These are phyloP conservation scores for Amiota mariae DNA, from an alignment of 2,888 invertebrate genomes.

Conservation along the genomic window DNA sequence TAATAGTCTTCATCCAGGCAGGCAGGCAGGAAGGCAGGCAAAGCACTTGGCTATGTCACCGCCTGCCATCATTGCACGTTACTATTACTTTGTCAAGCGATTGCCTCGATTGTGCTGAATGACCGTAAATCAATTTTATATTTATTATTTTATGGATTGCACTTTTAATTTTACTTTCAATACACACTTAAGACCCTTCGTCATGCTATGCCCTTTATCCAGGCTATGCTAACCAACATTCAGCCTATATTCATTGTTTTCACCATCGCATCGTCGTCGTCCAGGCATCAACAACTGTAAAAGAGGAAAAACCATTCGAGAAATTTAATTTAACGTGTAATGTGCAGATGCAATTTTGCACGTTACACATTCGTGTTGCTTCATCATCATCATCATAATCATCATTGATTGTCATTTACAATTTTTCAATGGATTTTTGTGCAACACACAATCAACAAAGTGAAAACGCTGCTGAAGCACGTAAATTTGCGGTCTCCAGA, in stretches of 20 bases:
- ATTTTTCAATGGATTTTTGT: neutral
- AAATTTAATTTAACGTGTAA: conserved; percentile 62
- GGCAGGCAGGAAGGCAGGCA: neutral
- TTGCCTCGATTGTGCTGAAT: conserved; percentile 37
- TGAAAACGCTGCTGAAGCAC: conserved; percentile 54
- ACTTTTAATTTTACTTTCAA: conserved; percentile 46
- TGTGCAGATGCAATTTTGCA: conserved; percentile 35
- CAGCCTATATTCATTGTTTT: neutral
- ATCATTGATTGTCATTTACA: neutral
- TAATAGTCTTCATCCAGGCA: neutral
- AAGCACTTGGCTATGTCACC: neutral
- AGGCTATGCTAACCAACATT: neutral
- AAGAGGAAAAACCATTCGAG: conserved; percentile 38
- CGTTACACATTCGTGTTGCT: neutral
- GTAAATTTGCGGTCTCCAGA: conserved; percentile 61
- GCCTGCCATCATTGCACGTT: conserved; percentile 16
- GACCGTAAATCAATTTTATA: conserved; percentile 64
- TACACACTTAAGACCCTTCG: conserved; percentile 53
- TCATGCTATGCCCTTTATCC: neutral
- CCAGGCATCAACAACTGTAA: conserved; percentile 33
- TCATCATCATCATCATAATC: no score
- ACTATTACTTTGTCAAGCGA: conserved; percentile 32
- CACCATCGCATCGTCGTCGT: conserved; percentile 56
- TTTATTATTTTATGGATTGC: conserved; percentile 66
- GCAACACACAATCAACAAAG: conserved; percentile 32